These are phyloP conservation scores for Hymenopus coronatus DNA, from an alignment of 2,888 invertebrate genomes.

Conservation along the genomic window DNA sequence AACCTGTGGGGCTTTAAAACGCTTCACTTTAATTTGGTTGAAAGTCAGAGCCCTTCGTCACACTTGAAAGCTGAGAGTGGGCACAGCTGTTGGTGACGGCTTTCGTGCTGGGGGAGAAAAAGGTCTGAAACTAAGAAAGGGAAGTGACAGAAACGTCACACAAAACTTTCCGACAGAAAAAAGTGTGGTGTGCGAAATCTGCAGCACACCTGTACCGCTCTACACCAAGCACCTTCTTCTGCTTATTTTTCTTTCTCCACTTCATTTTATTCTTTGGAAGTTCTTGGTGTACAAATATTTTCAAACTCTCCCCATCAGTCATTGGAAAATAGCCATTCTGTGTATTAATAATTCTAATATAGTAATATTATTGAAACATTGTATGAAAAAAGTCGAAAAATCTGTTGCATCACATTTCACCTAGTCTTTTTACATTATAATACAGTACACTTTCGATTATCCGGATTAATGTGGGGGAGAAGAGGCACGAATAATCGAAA, in stretches of 20 bases:
- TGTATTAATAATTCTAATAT: too few relatives aligned
- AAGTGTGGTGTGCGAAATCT: not conserved
- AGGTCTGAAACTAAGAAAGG: not conserved
- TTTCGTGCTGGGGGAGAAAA: not conserved
- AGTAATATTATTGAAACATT: too few relatives aligned
- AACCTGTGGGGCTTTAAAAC: not conserved
- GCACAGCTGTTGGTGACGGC: not conserved
- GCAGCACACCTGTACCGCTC: not conserved
- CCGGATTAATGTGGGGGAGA: too few relatives aligned
- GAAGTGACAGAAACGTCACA: not conserved
- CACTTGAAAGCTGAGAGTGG: not conserved
- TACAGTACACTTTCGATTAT: too few relatives aligned
- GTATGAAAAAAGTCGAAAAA: too few relatives aligned
- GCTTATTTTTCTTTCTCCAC: not conserved
- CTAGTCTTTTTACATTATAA: too few relatives aligned
- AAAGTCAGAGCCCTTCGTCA: not conserved
- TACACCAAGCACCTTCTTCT: not conserved
- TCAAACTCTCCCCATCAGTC: too few relatives aligned
- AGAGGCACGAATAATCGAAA: too few relatives aligned
- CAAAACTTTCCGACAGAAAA: not conserved
- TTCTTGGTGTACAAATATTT: too few relatives aligned
- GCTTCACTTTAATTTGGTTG: not conserved
- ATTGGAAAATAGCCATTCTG: too few relatives aligned
- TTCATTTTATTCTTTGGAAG: too few relatives aligned
- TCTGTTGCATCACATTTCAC: too few relatives aligned